Conservation (phyloP, 2,888 invertebrate genomes). For the Napeogenes inachia region DNA sequence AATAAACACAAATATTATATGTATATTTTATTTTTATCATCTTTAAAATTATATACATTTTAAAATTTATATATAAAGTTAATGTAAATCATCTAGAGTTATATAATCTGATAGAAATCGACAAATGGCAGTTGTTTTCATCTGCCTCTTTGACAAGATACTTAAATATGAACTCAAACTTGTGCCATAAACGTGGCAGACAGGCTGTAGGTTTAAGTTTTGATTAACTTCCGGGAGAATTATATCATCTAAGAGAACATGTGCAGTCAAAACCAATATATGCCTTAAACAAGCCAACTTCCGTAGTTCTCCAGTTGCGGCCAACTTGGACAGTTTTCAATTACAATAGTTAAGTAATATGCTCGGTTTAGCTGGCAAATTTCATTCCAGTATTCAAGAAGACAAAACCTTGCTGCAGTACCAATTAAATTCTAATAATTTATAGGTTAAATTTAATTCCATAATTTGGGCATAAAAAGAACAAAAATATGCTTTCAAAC, state of each 20-base stretch:
- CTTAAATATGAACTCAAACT: not conserved
- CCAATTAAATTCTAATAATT: not conserved
- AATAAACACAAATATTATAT: not conserved
- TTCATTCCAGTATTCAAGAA: not conserved
- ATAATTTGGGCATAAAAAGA: too few species aligned
- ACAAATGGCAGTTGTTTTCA: not conserved
- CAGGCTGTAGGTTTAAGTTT: not conserved
- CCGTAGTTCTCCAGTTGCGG: constrained; percentile 29
- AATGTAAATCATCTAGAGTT: too few species aligned
- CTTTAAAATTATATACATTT: not conserved
- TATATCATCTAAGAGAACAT: constrained; percentile 10
- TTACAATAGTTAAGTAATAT: constrained; percentile 44
- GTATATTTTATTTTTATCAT: not conserved
- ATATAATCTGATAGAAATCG: too few species aligned
- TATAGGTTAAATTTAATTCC: too few species aligned
- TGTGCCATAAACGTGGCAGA: not conserved
- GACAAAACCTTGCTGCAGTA: not conserved
- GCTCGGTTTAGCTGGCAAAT: constrained; percentile 32
- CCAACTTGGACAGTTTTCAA: constrained; percentile 57
- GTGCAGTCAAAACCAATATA: constrained; percentile 28
- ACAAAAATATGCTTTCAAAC: too few species aligned
- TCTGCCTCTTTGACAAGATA: not conserved
- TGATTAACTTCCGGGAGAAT: constrained; percentile 5
- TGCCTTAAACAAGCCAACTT: constrained; percentile 21
- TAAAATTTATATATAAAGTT: not conserved